phyloP scores from a whole-genome alignment of 2,113 vertebrate genomes.

The Columba janthina region DNA sequence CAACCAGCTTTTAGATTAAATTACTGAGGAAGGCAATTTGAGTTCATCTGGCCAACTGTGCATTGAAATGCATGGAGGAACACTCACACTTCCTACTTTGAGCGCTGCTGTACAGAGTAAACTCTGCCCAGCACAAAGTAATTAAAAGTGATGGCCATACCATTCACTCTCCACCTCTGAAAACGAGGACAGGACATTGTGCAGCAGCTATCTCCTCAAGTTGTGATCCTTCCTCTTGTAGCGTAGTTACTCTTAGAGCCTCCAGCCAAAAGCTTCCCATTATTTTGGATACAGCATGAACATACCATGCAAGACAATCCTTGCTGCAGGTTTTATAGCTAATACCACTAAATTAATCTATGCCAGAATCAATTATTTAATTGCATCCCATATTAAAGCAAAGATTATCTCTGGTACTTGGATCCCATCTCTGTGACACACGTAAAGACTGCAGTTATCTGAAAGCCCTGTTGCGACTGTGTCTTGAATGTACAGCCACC shows the following conservation, averaged over 20 bases:
- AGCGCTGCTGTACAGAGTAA: background rate
- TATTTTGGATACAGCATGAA: background rate
- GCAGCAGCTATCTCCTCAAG: background rate
- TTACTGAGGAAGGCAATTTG: background rate
- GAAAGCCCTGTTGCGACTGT: background rate
- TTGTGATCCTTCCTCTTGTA: background rate
- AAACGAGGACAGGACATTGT: background rate
- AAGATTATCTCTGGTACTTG: background rate
- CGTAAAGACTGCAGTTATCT: background rate
- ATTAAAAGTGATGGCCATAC: background rate
- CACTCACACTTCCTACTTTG: background rate
- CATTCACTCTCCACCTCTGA: background rate
- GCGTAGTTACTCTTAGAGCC: background rate
- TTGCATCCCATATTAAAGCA: background rate
- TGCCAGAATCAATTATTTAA: conserved; percentile 35
- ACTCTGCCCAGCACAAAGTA: background rate
- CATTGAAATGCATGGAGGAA: background rate
- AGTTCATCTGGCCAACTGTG: background rate
- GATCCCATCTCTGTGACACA: background rate
- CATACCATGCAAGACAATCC: conserved; percentile 17
- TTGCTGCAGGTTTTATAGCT: conserved; percentile 29
- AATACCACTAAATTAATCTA: background rate
- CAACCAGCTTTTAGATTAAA: background rate
- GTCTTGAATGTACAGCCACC: background rate
- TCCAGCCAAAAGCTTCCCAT: conserved; percentile 15